A percentile compares a stretch with the other conserved stretches of the same genome.
Evolutionary conservation across 2,113 vertebrate species (phyloP).

Genomic region (Rhagologus leucostigma): DNA sequence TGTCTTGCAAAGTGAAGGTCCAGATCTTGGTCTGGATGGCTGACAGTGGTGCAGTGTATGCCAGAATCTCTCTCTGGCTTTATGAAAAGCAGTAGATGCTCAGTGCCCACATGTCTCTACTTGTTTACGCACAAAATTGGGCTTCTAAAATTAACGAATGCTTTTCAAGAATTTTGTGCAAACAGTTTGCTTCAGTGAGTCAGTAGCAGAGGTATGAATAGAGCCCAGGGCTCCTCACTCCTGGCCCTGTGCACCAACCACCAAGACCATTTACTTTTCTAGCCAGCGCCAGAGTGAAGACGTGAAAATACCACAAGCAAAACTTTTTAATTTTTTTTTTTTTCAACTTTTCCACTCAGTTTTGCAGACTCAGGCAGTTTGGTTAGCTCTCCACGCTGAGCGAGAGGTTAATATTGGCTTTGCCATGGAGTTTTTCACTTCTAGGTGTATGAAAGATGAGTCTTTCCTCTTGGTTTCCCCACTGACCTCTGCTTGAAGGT

Average conservation of each 20-base stretch:
- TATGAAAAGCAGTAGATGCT: not conserved
- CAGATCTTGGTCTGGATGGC: not conserved
- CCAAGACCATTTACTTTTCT: conserved; percentile 27
- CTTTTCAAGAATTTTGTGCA: conserved; percentile 58
- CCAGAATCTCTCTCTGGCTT: not conserved
- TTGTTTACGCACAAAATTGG: not conserved
- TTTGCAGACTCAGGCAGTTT: conserved; percentile 51
- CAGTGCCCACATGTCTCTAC: not conserved
- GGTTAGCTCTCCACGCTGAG: not conserved
- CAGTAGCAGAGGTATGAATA: conserved; percentile 21
- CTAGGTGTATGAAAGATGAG: not conserved
- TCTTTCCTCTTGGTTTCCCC: not conserved
- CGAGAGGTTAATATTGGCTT: not conserved
- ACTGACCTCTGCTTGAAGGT: not conserved
- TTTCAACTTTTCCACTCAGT: not conserved
- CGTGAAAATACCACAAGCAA: conserved; percentile 47
- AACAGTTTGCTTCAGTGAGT: conserved; percentile 16
- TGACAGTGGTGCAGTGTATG: not conserved
- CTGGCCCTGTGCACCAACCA: conserved; percentile 16
- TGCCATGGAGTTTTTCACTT: not conserved
- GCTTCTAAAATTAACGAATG: not conserved
- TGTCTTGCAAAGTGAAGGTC: not conserved
- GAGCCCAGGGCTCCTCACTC: conserved; percentile 29
- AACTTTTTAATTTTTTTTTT: not conserved
- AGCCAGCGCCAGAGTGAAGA: conserved; percentile 1